A percentile compares a stretch with the other conserved stretches of the same genome.
phyloP scores from a whole-genome alignment of 2,888 invertebrate genomes.

The Onthophagus sagittarius region DNA sequence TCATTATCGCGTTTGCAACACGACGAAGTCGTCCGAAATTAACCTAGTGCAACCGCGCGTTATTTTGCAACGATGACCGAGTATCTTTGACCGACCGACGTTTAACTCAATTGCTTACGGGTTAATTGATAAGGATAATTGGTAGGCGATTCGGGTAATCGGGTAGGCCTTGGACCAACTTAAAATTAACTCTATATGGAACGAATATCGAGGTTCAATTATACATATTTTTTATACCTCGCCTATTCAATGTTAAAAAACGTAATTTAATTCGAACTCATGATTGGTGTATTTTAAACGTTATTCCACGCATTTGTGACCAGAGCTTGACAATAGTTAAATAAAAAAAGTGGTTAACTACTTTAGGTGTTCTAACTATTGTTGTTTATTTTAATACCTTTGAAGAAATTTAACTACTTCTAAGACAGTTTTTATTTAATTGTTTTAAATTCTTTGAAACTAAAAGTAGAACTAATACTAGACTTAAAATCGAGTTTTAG shows the following conservation, averaged over 20 bases:
- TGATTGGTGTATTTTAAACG: neutral
- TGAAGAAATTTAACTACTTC: no score
- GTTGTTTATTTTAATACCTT: no score
- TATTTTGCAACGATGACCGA: slow-evolving; percentile 4
- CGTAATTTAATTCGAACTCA: neutral
- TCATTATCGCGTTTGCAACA: slow-evolving; percentile 14
- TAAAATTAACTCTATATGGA: neutral
- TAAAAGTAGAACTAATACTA: no score
- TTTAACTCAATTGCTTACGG: neutral
- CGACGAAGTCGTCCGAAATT: slow-evolving; percentile 1
- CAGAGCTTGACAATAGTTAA: no score
- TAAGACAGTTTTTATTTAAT: no score
- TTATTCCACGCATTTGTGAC: neutral
- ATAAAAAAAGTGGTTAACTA: no score
- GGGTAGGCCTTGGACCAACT: neutral
- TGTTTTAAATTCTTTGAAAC: no score
- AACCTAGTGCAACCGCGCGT: slow-evolving; percentile 1
- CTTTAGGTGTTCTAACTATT: no score
- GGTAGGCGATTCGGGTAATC: neutral
- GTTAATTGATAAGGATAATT: slow-evolving; percentile 11
- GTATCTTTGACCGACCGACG: neutral
- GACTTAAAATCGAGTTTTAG: no score
- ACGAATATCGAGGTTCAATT: neutral
- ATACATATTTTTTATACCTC: neutral
- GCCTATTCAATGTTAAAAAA: neutral